Percentiles rank a stretch among this genome's conserved stretches.
Conservation (phyloP, 2,888 invertebrate species). For the Osedax fenrisi region DNA sequence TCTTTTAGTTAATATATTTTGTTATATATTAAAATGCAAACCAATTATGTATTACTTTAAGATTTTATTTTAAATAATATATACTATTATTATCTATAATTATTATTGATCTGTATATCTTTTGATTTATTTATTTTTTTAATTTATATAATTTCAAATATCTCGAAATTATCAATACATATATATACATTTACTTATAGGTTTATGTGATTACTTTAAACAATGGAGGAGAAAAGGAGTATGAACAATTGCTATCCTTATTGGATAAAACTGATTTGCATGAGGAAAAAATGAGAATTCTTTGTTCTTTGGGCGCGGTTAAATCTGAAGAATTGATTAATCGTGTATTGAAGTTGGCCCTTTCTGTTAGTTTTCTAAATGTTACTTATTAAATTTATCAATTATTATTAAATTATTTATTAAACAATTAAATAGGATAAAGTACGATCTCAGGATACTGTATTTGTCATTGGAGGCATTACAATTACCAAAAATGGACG, state of each 20-base stretch:
- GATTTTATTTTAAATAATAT: no score
- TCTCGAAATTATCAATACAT: no score
- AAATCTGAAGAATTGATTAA: conserved; percentile 61
- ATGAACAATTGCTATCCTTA: conserved; percentile 64
- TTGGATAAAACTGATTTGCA: conserved; percentile 59
- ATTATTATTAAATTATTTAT: no score
- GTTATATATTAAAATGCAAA: no score
- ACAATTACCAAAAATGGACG: conserved; percentile 69
- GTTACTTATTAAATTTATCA: no score
- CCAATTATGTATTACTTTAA: no score
- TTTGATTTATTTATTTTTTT: no score
- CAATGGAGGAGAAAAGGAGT: conserved; percentile 62
- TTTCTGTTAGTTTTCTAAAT: conserved; percentile 53
- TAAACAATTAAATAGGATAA: no score
- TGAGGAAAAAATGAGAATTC: conserved; percentile 83
- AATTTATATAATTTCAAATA: no score
- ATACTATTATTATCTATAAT: no score
- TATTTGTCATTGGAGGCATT: conserved; percentile 75
- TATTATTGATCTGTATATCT: no score
- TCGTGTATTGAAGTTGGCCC: conserved; percentile 57
- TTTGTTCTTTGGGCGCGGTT: conserved; percentile 70
- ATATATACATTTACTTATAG: conserved; percentile 39
- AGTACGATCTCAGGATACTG: conserved; percentile 78
- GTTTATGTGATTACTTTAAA: conserved; percentile 71
- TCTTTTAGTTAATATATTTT: no score